Base-by-base conservation (phyloP, 2,888 invertebrate species). In the Lasioglossum leucozonium region DNA sequence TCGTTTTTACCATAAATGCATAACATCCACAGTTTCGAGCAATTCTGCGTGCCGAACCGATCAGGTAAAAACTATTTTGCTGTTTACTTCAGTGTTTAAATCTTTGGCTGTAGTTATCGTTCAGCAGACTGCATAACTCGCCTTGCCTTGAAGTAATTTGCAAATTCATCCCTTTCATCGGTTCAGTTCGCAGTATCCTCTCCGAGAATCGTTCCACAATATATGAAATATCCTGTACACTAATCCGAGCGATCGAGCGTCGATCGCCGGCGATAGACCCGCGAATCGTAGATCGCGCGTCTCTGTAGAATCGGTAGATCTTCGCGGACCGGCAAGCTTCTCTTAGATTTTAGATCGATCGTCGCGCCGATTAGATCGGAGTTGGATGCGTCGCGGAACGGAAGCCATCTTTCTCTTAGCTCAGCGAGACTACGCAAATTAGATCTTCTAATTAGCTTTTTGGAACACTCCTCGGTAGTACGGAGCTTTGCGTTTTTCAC, bases 381-480 rank as follows among this genome's bases (percentile, higher is more conserved):
- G 6, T 10, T 3, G 18, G 8, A 18, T 65, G 18, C 65, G 40
- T 75, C 83, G 82, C 47, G 81, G 51, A 30, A 26, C 51, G 47
- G 42, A 65, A 30, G 16, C 10, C 18, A 16, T 51, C 72, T 11
- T 34, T 58, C 4, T 22, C 44, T 58, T 79, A 82, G 72, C 67
- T 34, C 44, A 40, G 47, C 58, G 44, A 67, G 18, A 47, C 78
- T 51, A 65, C 65, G 34, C 34, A 30, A 65, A 16, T 74, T 83
- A 83, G 83, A 34, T 65, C 26, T 30, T 30, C 26, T 30, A 62
- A 30, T 18, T 72, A 78, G 78, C 22, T 51, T 22, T 34, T 11
- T 26, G 26, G 44, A 26, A 18, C 67, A 65, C 65, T 83, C 80
- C 85, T 34, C 77, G n/a, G 65, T 77, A 84, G 77, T 51, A 84